Evolutionary conservation across 92 coral and sea anemone genomes (phyloP).

Genomic region (Pocillopora meandrina): DNA sequence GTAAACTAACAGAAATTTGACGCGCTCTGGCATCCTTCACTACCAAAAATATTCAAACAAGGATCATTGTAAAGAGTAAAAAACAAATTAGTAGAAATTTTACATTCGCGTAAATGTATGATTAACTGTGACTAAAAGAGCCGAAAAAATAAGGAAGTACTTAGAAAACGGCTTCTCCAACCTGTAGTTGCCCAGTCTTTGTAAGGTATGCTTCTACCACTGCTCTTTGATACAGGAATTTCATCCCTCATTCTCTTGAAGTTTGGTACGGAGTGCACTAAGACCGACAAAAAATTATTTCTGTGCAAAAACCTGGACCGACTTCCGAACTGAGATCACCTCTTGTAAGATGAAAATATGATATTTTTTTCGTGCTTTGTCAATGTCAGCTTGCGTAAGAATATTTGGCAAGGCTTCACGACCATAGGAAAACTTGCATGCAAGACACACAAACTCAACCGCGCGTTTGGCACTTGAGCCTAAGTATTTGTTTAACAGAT

Average conservation of each 20-base stretch:
- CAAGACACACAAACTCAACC: background rate
- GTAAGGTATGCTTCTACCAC: slow-evolving; percentile 4
- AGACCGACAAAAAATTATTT: background rate
- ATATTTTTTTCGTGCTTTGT: background rate
- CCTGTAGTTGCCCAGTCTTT: slow-evolving; percentile 85
- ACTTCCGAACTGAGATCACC: background rate
- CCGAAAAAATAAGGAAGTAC: background rate
- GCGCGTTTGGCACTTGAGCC: background rate
- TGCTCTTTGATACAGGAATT: slow-evolving; percentile 4
- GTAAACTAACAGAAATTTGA: slow-evolving; percentile 54
- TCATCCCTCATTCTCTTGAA: slow-evolving; percentile 13
- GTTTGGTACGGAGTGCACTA: background rate
- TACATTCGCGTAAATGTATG: background rate
- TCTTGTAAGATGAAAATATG: background rate
- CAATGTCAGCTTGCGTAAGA: background rate
- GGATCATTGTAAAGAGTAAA: background rate
- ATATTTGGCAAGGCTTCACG: background rate
- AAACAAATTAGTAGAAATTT: background rate
- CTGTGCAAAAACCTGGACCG: background rate
- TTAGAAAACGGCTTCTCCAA: background rate
- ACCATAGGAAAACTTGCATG: background rate
- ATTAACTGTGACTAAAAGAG: background rate
- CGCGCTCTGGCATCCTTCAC: slow-evolving; percentile 71
- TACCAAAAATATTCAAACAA: slow-evolving; percentile 20
- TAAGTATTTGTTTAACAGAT: slow-evolving; percentile 27